Evolutionary conservation across 2,113 vertebrate genomes (phyloP).

Genomic region (Antigone vipio): DNA sequence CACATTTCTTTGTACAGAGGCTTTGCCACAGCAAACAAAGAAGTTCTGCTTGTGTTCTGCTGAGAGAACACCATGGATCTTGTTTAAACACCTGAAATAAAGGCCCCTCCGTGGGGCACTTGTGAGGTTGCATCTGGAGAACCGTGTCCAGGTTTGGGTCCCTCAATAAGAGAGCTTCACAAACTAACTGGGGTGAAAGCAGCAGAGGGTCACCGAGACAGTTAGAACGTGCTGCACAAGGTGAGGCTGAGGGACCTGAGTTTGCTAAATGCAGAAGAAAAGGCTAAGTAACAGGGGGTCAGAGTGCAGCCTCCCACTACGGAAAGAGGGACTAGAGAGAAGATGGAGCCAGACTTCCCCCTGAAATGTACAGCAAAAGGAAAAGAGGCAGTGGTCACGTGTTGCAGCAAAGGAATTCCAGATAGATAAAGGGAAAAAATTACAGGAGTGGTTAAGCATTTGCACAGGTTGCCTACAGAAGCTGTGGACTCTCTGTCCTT

Average conservation of each 20-base stretch:
- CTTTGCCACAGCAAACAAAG: neutral
- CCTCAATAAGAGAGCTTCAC: neutral
- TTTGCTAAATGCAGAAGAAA: neutral
- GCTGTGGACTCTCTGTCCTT: neutral
- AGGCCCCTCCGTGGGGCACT: neutral
- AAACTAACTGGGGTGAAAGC: neutral
- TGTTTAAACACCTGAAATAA: neutral
- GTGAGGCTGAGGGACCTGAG: neutral
- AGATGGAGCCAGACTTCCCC: neutral
- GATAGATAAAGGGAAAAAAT: neutral
- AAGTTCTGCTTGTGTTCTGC: neutral
- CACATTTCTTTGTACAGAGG: neutral
- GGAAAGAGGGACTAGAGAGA: neutral
- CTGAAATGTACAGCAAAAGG: neutral
- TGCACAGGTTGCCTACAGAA: neutral
- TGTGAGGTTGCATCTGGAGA: neutral
- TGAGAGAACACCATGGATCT: neutral
- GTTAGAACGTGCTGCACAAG: neutral
- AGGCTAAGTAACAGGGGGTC: neutral
- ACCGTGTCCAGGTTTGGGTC: neutral
- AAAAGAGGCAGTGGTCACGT: neutral
- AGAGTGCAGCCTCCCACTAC: neutral
- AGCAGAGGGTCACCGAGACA: neutral
- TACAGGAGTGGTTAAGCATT: neutral
- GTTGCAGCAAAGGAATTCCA: neutral